Evolutionary conservation across 2,113 vertebrate species (phyloP).

Genomic region (Lamprologus callipterus): DNA sequence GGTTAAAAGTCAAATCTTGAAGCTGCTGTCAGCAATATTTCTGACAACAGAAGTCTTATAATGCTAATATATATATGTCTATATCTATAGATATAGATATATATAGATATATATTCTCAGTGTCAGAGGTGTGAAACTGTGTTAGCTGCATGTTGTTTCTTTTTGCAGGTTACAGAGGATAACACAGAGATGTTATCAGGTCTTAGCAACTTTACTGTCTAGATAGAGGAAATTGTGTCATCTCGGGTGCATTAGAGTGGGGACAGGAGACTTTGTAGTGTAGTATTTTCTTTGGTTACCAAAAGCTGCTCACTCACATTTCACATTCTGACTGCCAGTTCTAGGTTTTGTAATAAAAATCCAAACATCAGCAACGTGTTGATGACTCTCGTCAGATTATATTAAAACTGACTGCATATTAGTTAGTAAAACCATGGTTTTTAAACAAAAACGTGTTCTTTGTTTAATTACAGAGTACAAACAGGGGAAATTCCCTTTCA

Average conservation of each 20-base stretch:
- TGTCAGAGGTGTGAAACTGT: background rate
- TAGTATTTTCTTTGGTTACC: background rate
- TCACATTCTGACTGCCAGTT: background rate
- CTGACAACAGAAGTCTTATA: background rate
- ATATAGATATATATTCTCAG: background rate
- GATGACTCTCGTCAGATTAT: background rate
- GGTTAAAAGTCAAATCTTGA: background rate
- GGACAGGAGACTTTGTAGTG: background rate
- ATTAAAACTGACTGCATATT: background rate
- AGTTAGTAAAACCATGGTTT: background rate
- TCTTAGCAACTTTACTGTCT: background rate
- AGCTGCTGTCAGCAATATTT: background rate
- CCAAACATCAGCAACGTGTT: background rate
- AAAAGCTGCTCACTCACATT: background rate
- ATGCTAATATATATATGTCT: background rate
- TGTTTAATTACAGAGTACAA: background rate
- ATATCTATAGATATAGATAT: background rate
- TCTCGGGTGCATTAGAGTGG: background rate
- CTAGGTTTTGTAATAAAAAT: background rate
- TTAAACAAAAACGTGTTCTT: background rate
- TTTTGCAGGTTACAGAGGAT: background rate
- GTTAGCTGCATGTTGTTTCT: background rate
- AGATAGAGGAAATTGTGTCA: background rate
- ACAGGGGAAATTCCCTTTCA: background rate
- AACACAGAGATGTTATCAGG: background rate